Conservation (phyloP, 37 sponge, comb jelly and placozoan species). For the Eunapius fragilis region DNA sequence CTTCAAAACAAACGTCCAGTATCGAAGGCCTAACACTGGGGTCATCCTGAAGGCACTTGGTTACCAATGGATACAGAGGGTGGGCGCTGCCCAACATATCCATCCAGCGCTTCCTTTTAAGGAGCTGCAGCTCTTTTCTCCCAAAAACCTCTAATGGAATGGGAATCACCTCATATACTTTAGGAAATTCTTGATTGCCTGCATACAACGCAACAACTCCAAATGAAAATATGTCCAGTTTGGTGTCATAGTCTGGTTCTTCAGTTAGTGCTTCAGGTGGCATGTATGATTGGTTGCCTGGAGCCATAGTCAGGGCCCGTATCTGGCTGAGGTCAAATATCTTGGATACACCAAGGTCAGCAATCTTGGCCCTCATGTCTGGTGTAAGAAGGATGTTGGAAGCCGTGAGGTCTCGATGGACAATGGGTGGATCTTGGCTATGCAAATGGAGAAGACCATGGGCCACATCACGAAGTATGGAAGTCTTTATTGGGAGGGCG, state of each 20-base stretch:
- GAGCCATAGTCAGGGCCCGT: not conserved
- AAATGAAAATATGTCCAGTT: conserved; percentile 6
- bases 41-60: not conserved
- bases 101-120: not conserved
- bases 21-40: not conserved
- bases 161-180: not conserved
- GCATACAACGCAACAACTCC: not conserved
- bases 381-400: conserved; percentile 10
- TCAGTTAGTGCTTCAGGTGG: conserved; percentile 10
- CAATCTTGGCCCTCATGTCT: conserved; percentile 17
- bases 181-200: conserved; percentile 7
- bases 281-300: conserved; percentile 2
- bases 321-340: not conserved
- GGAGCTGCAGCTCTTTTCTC: not conserved
- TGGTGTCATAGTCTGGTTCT: not conserved
- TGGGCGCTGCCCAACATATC: not conserved
- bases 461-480: not conserved
- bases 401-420: conserved; percentile 17
- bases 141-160: not conserved
- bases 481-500: not conserved
- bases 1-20: not conserved
- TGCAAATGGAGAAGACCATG: conserved; percentile 1
- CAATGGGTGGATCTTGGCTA: conserved; percentile 1
- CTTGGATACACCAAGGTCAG: conserved; percentile 11
- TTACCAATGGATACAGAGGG: not conserved